These are phyloP conservation scores for Raphicerus campestris DNA, from an alignment of 2,113 vertebrate genomes.

Conservation along the genomic window DNA sequence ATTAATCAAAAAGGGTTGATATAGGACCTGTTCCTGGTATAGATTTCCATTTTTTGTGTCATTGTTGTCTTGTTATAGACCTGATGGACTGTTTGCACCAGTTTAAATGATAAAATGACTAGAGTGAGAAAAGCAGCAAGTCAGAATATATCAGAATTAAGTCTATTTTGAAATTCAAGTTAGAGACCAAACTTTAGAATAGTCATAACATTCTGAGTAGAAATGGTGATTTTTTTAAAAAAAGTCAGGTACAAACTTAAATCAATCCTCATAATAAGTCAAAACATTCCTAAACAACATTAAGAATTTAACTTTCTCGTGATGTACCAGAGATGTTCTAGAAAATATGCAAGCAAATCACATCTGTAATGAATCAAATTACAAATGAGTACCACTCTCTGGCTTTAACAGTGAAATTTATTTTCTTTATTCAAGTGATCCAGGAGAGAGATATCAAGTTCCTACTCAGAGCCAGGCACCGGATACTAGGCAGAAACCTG, in stretches of 20 bases:
- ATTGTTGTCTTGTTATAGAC: conserved; percentile 80
- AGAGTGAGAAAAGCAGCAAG: conserved; percentile 56
- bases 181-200: conserved; percentile 34
- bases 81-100: conserved; percentile 72
- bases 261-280: background rate
- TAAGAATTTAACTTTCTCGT: background rate
- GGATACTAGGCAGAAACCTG: background rate
- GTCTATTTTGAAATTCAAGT: conserved; percentile 71
- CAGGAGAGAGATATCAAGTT: background rate
- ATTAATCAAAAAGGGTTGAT: conserved; percentile 83
- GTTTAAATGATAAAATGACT: conserved; percentile 74
- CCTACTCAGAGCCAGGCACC: background rate
- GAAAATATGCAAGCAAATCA: background rate
- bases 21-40: conserved; percentile 78
- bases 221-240: background rate
- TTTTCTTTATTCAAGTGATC: background rate
- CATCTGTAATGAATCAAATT: background rate
- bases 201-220: conserved; percentile 27
- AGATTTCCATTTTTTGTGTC: conserved; percentile 82
- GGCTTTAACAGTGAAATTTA: background rate
- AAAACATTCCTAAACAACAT: background rate
- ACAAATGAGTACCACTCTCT: background rate
- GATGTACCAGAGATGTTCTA: background rate
- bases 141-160: conserved; percentile 68
- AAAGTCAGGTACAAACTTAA: conserved; percentile 22